Conservation (phyloP, 64 coral and sea anemone species). For the Acropora tenuis region DNA sequence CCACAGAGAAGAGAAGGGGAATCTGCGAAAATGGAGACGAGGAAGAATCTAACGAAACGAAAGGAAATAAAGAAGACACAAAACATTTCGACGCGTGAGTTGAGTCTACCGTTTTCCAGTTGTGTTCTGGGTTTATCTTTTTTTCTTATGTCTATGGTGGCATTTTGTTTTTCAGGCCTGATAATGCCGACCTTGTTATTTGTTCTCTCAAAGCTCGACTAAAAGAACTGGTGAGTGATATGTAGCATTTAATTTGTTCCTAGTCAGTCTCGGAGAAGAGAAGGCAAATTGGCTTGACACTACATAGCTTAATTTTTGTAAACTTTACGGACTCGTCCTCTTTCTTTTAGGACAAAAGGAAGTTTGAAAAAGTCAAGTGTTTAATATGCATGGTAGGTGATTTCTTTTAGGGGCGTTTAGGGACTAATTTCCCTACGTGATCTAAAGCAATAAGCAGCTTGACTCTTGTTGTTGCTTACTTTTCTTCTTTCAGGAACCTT, state of each 20-base stretch:
- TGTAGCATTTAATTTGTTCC: too few relatives aligned
- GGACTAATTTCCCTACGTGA: too few relatives aligned
- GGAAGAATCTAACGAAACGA: constrained; percentile 32
- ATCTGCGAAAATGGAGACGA: constrained; percentile 59
- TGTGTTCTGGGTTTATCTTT: not conserved
- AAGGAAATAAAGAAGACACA: constrained; percentile 9
- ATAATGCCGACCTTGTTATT: constrained; percentile 75
- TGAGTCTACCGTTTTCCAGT: not conserved
- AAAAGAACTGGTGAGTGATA: constrained; percentile 78
- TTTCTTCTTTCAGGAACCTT: constrained; percentile 75
- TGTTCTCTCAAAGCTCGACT: constrained; percentile 70
- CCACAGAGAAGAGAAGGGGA: constrained; percentile 64
- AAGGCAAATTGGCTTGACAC: too few relatives aligned
- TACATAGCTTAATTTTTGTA: too few relatives aligned
- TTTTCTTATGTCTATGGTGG: not conserved
- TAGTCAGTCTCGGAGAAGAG: too few relatives aligned
- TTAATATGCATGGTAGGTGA: constrained; percentile 93
- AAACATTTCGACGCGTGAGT: constrained; percentile 28
- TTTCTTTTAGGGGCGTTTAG: not conserved
- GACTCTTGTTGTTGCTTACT: too few relatives aligned
- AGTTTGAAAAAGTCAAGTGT: constrained; percentile 85
- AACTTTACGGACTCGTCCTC: not conserved
- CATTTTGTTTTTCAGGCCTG: constrained; percentile 1
- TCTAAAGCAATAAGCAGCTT: too few relatives aligned
- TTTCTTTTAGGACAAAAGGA: constrained; percentile 67